These are phyloP conservation scores for Notiomystis cincta DNA, from an alignment of 2,113 vertebrate species.

Conservation along the genomic window DNA sequence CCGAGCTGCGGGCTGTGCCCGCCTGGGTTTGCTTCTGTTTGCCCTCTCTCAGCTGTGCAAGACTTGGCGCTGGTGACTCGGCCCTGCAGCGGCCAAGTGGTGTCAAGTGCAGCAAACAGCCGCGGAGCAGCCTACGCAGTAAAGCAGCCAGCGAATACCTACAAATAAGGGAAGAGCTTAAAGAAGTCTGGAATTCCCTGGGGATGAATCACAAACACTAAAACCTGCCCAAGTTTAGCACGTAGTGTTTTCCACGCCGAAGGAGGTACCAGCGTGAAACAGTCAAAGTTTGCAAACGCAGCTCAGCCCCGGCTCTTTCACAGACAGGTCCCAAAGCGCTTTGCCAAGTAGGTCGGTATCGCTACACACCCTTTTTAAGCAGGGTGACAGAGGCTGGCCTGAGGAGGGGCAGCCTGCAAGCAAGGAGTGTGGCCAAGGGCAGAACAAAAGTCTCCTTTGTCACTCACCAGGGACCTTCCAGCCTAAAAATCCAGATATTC, in stretches of 20 bases:
- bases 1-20: not conserved
- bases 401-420: not conserved
- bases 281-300: not conserved
- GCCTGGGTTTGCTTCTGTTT: not conserved
- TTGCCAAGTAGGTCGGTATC: not conserved
- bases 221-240: not conserved
- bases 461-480: not conserved
- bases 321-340: not conserved
- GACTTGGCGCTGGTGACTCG: not conserved
- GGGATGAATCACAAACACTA: not conserved
- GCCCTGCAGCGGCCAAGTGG: fast-evolving
- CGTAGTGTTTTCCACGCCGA: not conserved
- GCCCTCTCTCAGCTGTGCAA: not conserved
- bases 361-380: not conserved
- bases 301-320: not conserved
- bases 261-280: fast-evolving
- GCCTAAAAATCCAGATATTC: not conserved
- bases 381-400: not conserved
- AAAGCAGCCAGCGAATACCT: not conserved
- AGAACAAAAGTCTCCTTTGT: not conserved
- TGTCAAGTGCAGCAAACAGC: not conserved
- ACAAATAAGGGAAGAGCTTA: not conserved
- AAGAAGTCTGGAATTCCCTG: not conserved
- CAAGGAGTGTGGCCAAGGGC: not conserved
- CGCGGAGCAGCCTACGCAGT: not conserved